Base-by-base conservation (phyloP, 1,140 invertebrate genomes). In the Neuroterus valhalla region DNA sequence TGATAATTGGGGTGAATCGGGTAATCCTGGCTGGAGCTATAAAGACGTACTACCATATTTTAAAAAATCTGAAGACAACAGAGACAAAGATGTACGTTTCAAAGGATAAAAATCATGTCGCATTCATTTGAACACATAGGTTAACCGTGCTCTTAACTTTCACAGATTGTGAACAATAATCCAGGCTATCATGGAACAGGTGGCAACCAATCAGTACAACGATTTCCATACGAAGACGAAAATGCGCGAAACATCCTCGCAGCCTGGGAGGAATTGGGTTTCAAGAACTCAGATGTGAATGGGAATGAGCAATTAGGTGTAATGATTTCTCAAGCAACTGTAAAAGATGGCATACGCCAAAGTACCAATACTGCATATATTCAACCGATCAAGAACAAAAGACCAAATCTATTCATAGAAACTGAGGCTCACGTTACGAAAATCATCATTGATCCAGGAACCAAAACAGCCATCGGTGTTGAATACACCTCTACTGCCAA, bases 281-380 rank as follows among this genome's bases (percentile, higher is more conserved):
- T 92, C 44, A 85, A 86, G 2, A 70, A 91, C 19, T 83, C 89
- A 3, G 93, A 94, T 78, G 86, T 92, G 15, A 93, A 93, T 77
- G 89, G 90, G 2, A 87, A 89, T 62, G 73, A 85, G 12, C 91
- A 93, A 79, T 83, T 93, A 11, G 93, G 93, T 17, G 91, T 92
- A 2, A 92, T 91, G 86, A 86, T 92, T 38, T 77, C 91, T 5
- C 93, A 93, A 78, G 89, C 91, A 3, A 94, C 93, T 0, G 88
- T 91, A 2, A 84, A 86, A 66, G 78, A 92, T 78, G 95, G 96
- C 0, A 88, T 89, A 66, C 91, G 96, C 50, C 91, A 92, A 78
- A 96, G 94, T 75, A 92, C 94, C 0, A 94, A 96, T 71, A 89
- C 86, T 17, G 95, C 94, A 2, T 96, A 94, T 84, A 92, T 97